Conservation (phyloP, 2,113 vertebrate species). For the Asarcornis scutulata region DNA sequence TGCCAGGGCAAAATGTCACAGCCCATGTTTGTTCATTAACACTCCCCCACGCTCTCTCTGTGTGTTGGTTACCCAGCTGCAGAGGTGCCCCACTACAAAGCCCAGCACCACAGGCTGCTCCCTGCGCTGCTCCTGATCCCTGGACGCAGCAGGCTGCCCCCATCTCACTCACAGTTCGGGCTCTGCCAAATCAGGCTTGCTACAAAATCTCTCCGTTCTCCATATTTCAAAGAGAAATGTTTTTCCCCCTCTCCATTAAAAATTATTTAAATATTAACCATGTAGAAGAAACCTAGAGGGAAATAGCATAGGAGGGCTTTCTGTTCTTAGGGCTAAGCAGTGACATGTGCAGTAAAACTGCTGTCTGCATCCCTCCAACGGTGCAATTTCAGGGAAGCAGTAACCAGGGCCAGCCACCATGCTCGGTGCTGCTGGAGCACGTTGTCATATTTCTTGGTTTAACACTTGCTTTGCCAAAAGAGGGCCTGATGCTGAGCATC, state of each 20-base stretch:
- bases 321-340: constrained; percentile 27
- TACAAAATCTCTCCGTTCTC: constrained; percentile 29
- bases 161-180: constrained; percentile 25
- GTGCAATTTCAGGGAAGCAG: constrained; percentile 48
- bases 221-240: constrained; percentile 23
- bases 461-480: constrained; percentile 51
- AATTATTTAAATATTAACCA: constrained; percentile 68
- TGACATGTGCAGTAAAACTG: neutral
- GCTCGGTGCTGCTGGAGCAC: neutral
- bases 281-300: constrained; percentile 11
- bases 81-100: neutral
- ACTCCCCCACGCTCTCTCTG: neutral
- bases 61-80: neutral
- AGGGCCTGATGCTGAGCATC: constrained; percentile 3
- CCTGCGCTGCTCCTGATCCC: neutral
- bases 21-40: neutral
- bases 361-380: neutral
- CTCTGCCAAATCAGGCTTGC: constrained; percentile 39
- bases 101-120: neutral
- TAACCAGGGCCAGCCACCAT: constrained; percentile 37
- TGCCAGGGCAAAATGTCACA: constrained; percentile 19
- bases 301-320: constrained; percentile 10
- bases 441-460: neutral
- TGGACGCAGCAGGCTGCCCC: constrained; percentile 22
- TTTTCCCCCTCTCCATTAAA: neutral